phyloP scores from a whole-genome alignment of 2,888 invertebrate genomes.

The Dryomyza anilis region DNA sequence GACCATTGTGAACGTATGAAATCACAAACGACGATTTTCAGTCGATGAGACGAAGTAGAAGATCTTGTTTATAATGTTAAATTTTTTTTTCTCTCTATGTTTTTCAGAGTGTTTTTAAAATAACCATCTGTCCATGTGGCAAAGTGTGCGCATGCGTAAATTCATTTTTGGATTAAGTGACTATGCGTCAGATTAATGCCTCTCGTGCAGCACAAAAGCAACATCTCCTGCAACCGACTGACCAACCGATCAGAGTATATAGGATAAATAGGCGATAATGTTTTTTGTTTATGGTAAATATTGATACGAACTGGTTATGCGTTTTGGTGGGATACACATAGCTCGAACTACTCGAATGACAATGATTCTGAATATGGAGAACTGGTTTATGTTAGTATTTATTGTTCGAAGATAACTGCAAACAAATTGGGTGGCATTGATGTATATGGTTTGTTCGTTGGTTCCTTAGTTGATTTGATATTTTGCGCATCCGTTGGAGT shows the following conservation, averaged over 20 bases:
- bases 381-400: background rate
- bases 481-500: too few relatives aligned
- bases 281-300: constrained; percentile 40
- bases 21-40: too few relatives aligned
- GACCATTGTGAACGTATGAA: too few relatives aligned
- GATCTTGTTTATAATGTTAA: too few relatives aligned
- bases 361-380: background rate
- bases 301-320: constrained; percentile 35
- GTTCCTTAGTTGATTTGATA: background rate
- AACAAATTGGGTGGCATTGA: background rate
- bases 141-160: constrained; percentile 25
- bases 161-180: constrained; percentile 25
- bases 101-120: too few relatives aligned
- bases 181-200: constrained; percentile 19
- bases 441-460: background rate
- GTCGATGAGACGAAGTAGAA: too few relatives aligned
- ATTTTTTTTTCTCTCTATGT: too few relatives aligned
- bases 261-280: constrained; percentile 41
- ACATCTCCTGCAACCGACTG: background rate
- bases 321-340: background rate
- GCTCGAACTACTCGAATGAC: too few relatives aligned
- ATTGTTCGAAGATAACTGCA: too few relatives aligned
- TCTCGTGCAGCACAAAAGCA: too few relatives aligned
- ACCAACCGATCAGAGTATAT: background rate
- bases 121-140: too few relatives aligned